Conservation (phyloP, 2,113 vertebrate genomes). For the Ibidorhyncha struthersii region DNA sequence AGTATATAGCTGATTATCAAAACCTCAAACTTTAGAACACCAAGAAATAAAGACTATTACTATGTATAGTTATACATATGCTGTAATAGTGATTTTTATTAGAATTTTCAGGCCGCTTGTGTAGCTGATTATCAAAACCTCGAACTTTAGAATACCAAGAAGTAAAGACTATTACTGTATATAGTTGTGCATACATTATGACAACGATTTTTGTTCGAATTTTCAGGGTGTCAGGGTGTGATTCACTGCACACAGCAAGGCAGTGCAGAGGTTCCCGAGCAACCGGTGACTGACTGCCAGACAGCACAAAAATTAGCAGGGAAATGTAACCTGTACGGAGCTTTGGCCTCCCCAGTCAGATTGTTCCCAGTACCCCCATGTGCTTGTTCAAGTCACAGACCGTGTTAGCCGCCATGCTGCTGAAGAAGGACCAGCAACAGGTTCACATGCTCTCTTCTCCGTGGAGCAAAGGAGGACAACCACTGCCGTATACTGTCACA, state of each 20-base stretch:
- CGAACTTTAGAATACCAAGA: neutral
- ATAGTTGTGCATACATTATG: neutral
- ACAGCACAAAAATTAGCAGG: neutral
- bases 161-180: neutral
- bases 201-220: neutral
- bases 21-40: neutral
- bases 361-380: neutral
- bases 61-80: too few species aligned
- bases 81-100: neutral
- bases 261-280: neutral
- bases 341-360: neutral
- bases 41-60: neutral
- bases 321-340: neutral
- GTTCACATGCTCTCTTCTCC: neutral
- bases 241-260: neutral
- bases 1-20: neutral
- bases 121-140: neutral
- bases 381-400: neutral
- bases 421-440: neutral
- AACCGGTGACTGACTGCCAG: too few species aligned
- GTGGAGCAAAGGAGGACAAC: neutral
- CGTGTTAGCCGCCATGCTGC: neutral
- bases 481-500: rapidly evolving
- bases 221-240: neutral
- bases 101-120: neutral